Evolutionary conservation across 1,140 invertebrate species (phyloP).

Genomic region (Plutomurus gul): DNA sequence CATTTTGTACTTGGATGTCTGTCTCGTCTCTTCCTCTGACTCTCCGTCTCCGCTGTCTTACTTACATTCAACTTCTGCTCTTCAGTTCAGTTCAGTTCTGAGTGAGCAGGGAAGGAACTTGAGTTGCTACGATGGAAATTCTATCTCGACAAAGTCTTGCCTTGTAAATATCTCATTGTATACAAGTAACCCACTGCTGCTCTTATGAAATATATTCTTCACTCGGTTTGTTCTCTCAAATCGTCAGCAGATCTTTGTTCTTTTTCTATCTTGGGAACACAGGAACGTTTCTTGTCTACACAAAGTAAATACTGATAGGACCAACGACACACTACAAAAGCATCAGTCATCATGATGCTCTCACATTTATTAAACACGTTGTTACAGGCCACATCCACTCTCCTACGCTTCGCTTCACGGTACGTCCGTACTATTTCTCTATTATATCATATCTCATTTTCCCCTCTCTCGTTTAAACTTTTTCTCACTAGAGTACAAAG

Average conservation of each 20-base stretch:
- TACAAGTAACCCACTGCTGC: too few relatives aligned
- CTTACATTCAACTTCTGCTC: background rate
- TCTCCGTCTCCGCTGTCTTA: background rate
- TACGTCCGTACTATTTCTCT: too few relatives aligned
- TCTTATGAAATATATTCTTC: background rate
- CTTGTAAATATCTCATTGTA: too few relatives aligned
- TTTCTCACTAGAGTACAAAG: too few relatives aligned
- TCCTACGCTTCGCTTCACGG: conserved; percentile 4
- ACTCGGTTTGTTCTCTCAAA: background rate
- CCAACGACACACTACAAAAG: background rate
- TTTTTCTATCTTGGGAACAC: conserved; percentile 24
- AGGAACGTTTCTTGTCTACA: background rate
- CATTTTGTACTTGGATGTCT: conserved; percentile 13
- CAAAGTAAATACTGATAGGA: background rate
- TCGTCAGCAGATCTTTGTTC: background rate
- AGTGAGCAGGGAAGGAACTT: too few relatives aligned
- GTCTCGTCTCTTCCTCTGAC: background rate
- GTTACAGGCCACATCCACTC: conserved; percentile 5
- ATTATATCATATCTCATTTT: conserved; percentile 8
- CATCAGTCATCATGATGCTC: conserved; percentile 16
- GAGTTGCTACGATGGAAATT: too few relatives aligned
- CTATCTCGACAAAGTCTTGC: background rate
- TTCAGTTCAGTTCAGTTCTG: too few relatives aligned
- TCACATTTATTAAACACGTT: background rate
- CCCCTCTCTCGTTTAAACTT: background rate